phyloP scores from a whole-genome alignment of 1,140 invertebrate species.

The Lepidurus arcticus region DNA sequence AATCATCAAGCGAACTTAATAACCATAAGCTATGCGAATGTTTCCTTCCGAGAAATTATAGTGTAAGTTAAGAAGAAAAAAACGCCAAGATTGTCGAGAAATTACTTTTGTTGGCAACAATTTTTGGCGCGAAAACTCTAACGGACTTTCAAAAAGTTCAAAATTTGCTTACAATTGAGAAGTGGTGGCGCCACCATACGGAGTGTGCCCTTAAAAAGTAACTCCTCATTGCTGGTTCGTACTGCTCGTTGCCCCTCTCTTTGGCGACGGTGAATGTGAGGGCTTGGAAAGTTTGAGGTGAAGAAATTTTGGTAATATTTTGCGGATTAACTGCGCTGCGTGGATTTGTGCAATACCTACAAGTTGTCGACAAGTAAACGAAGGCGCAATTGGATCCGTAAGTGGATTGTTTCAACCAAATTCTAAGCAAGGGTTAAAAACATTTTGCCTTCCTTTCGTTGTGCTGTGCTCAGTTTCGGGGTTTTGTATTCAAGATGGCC shows the following conservation, averaged over 20 bases:
- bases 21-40: no score
- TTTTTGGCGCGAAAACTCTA: no score
- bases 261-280: conserved; percentile 12
- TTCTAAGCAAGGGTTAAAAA: neutral
- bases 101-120: no score
- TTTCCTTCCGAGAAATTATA: no score
- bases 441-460: neutral
- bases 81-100: no score
- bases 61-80: no score
- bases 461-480: neutral
- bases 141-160: neutral
- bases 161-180: neutral
- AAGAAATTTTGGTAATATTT: neutral
- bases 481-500: conserved; percentile 17
- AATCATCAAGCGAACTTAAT: no score
- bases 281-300: neutral
- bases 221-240: neutral
- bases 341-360: neutral
- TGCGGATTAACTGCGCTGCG: neutral
- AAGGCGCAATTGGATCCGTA: no score
- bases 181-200: neutral
- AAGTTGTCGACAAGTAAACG: neutral
- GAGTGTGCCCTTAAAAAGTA: neutral
- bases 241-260: neutral
- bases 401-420: no score